Base-by-base conservation (phyloP, 2,797 vertebrate species). In the Mormyrus hasselquistii region DNA sequence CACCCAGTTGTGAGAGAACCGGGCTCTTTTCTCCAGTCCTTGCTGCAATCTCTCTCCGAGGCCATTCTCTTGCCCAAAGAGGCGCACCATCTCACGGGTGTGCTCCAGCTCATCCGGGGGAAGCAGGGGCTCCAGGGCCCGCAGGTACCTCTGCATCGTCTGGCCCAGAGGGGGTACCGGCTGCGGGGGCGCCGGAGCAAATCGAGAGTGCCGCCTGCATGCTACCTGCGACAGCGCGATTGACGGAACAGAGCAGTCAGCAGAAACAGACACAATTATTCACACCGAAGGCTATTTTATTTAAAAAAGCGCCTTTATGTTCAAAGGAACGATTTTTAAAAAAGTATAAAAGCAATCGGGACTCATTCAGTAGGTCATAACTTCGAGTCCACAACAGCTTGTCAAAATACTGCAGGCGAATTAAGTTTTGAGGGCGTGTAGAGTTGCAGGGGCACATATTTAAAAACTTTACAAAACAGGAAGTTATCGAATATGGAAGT, bases 1-100 rank as follows among this genome's bases (percentile, higher is more conserved):
- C 90, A 97, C 97, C 97, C 97, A 97, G 93, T 97, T 97, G 87
- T 95, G 95, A n/a, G 91, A 93, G 88, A 92, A 89, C 52, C 93
- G 94, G 1, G 94, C 94, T 89, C 96, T 94, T 55, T 76, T 95
- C 90, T 96, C 94, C 92, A 97, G 94, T 4, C 93, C 94, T 9
- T 92, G 91, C 92, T 97, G 96, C 49, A 97, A 94, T 34, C 89
- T 91, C 0, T 93, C 89, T 0, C 97, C 97, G 0, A 96, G 95
- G 0, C 96, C 96, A 0, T 94, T 95, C 0, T 92, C 50, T 2
- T 91, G 86, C 0, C 94, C 92, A 14, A 97, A 97, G 59, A 95
- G 93, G 25, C 93, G 93, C 90, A 97, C 95, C 88, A 95, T 95
- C 90, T 92, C 92, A 50, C 91, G 93, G 29, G 96, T 97, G 94